Conservation (phyloP, 2,113 vertebrate genomes). For the Brienomyrus longianalis region DNA sequence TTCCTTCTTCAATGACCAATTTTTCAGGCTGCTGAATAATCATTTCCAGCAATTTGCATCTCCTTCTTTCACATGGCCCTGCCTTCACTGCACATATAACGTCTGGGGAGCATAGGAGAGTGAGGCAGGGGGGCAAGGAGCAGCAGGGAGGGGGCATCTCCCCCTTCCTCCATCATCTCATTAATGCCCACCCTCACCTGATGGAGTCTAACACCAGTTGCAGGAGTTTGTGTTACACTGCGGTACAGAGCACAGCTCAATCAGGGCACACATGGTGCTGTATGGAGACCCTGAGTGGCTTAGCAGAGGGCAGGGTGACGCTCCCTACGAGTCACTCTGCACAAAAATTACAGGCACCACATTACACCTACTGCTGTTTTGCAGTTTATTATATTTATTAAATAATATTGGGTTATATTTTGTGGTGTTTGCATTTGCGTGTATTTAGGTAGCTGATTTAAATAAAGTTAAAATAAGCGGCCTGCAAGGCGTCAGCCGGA, state of each 20-base stretch:
- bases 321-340: not conserved
- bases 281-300: not conserved
- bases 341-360: not conserved
- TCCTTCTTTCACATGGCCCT: not conserved
- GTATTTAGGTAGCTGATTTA: not conserved
- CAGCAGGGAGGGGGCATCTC: not conserved
- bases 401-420: not conserved
- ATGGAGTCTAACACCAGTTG: not conserved
- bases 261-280: not conserved
- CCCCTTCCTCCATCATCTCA: not conserved
- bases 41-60: constrained; percentile 17
- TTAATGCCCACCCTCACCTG: constrained; percentile 1
- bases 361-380: not conserved
- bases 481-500: not conserved
- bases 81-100: not conserved
- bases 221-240: not conserved
- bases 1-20: constrained; percentile 10
- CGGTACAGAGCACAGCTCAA: not conserved
- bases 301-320: not conserved
- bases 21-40: constrained; percentile 28
- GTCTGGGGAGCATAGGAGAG: not conserved
- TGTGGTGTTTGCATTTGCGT: not conserved
- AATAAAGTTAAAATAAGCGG: not conserved
- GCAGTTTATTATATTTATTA: not conserved
- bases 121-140: not conserved